phyloP scores from a whole-genome alignment of 2,797 vertebrate genomes.

The Acipenser ruthenus region DNA sequence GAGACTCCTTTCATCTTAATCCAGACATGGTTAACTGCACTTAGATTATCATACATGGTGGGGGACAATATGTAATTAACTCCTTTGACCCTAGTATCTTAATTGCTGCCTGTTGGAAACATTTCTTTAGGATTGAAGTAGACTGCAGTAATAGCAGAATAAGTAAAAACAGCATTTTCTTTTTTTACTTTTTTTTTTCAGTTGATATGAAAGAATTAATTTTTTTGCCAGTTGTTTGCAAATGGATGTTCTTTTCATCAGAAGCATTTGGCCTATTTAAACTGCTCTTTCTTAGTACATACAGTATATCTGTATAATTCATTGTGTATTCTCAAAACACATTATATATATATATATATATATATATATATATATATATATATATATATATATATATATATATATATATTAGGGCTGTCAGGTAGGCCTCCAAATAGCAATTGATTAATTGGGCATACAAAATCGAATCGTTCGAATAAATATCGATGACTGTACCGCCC shows the following conservation, averaged over 20 bases:
- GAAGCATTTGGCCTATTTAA: neutral
- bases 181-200: no score
- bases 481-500: no score
- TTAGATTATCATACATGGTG: constrained; percentile 70
- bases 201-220: constrained; percentile 1
- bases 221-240: neutral
- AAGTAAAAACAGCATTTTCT: constrained; percentile 37
- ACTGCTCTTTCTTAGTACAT: no score
- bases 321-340: no score
- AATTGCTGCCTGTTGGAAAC: constrained; percentile 68
- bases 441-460: no score
- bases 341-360: no score
- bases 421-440: no score
- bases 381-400: no score
- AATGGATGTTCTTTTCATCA: constrained; percentile 19
- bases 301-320: no score
- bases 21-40: constrained; percentile 63
- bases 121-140: constrained; percentile 45
- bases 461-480: no score
- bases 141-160: constrained; percentile 56
- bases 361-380: no score
- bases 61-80: constrained; percentile 86
- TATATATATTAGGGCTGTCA: no score
- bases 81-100: constrained; percentile 68
- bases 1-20: constrained; percentile 55